Evolutionary conservation across 1,140 invertebrate genomes (phyloP), one percentile per base, ranked within the genome.

Genomic region (Holotrichia oblita): DNA sequence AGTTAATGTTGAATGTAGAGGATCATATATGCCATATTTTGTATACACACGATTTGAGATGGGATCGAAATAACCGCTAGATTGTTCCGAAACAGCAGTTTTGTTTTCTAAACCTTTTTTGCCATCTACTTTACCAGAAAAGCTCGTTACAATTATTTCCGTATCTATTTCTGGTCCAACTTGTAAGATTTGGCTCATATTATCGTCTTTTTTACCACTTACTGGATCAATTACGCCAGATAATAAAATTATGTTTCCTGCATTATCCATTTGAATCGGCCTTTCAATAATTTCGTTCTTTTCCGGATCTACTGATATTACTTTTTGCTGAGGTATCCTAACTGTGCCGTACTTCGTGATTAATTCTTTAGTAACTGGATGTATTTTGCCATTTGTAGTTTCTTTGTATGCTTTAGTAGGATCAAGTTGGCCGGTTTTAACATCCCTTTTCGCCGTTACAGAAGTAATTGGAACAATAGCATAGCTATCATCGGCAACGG

Each of bases 1-100:
- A 6, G 91, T 92, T 6, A 93, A 89, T 7, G 91, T 92, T 69
- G 91, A 90, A 83, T 91, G 89, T 0, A 92, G 87, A 12, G 92
- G 88, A 86, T 93, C 91, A 77, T 91, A 91, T 83, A 92, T 90
- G 3, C 91, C 92, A 81, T 92, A 92, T 83, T 93, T 93, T 0
- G 91, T 92, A 80, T 92, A 91, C 34, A 93, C 90, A 81, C 90
- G 92, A 80, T 91, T 91, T n/a, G 88, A 91, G 80, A 91, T 90
- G 0, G 91, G 90, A 84, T 93, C 91, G 14, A 91, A 89, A 81
- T 92, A 89, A 24, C 91, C 92, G 0, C 88, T 89, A 0, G 90
- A 90, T 77, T 89, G 90, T 85, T 92, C 91, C 61, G 91, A 88
- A n/a, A 91, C 87, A 34, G 88, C 85, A 75, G 89, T 88, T 87